Base-by-base conservation (phyloP, 2,888 invertebrate genomes). In the Prosapia bicincta region DNA sequence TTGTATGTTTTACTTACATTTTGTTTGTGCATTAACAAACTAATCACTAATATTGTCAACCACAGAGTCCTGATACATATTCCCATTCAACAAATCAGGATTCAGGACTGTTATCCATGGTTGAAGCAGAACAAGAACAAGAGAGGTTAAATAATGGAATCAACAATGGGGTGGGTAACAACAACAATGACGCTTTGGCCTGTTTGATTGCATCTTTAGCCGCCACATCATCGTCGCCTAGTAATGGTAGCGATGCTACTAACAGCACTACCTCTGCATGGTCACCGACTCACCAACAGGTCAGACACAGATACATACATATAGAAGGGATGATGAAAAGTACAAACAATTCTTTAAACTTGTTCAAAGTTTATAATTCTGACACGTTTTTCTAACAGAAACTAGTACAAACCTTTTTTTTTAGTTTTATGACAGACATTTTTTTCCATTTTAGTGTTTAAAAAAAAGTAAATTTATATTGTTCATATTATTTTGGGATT, bases 191-290 rank as follows among this genome's bases (percentile, higher is more conserved):
- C 69, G 79, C 80, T 25, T 76, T 81, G 72, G 77, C 79, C 28
- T 78, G 78, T 70, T 79, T 81, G 66, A 81, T 81, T 38, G 81
- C 80, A 20, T 78, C 81, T 24, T 79, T 81, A 23, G 81, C 79
- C 26, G 79, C 79, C 25, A 75, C 77, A 25, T 72, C 77, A 28
- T 72, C 78, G 70, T 76, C 79, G 68, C 76, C 80, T 67, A 78
- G 79, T 78, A 79, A 79, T 70, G 74, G 71, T 71, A 77, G 78
- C 66, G 78, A 79, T 54, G 78, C 77, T 72, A 79, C 81, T 78
- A 79, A 79, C 78, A 78, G 77, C 76, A 79, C 80, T 65, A 75
- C 80, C 71, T 79, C 78, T 73, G 76, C 79, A 70, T 78, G 78
- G 71, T 77, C 79, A 67, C 79, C 76, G 66, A 54, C 80, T 71